These are phyloP conservation scores for Psephotus haematonotus DNA, from an alignment of 2,113 vertebrate genomes.

Conservation along the genomic window DNA sequence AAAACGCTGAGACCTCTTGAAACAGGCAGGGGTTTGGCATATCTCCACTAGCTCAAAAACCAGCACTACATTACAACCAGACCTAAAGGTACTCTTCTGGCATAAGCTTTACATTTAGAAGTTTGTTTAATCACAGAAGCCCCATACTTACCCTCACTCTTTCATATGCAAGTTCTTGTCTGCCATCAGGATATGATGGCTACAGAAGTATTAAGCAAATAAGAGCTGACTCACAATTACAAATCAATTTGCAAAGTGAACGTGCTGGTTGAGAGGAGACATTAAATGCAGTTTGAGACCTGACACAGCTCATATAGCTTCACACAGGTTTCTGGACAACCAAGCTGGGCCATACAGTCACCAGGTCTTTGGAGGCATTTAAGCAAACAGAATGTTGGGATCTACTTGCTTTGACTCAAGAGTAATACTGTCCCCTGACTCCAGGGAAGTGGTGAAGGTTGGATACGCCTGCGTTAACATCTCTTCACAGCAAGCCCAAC, in stretches of 20 bases:
- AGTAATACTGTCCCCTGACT: background rate
- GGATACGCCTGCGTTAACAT: background rate
- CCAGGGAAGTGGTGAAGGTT: background rate
- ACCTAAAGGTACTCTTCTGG: background rate
- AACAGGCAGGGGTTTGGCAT: background rate
- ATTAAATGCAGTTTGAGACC: background rate
- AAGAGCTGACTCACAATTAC: background rate
- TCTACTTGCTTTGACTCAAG: background rate
- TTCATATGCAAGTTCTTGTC: background rate
- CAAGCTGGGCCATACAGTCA: too few relatives aligned
- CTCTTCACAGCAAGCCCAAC: background rate
- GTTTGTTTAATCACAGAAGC: background rate
- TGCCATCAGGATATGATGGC: background rate
- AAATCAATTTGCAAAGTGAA: background rate
- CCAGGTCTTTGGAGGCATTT: background rate
- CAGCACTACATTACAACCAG: background rate
- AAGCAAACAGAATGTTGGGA: background rate
- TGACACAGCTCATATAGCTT: background rate
- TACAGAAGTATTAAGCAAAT: background rate
- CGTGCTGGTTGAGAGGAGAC: background rate
- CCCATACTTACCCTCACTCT: background rate
- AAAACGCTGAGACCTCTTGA: background rate
- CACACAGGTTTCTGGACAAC: background rate
- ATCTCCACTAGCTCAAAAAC: background rate
- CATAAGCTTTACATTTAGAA: background rate